Evolutionary conservation across 2,888 invertebrate species (phyloP), one percentile per base, ranked within the genome.

Genomic region (Pilophorus perplexus): DNA sequence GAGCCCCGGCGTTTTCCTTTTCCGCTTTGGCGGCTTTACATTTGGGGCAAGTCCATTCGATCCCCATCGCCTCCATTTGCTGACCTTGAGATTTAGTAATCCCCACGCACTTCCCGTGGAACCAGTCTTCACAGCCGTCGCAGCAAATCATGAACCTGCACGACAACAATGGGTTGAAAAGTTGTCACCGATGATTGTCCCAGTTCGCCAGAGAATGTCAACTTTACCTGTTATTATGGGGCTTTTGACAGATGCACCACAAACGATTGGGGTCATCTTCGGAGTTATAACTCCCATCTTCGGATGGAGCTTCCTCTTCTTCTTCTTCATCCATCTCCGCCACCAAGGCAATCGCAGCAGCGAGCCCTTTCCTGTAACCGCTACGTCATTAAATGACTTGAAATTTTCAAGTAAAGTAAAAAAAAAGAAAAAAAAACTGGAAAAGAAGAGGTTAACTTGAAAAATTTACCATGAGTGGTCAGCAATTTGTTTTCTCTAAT

Each of bases 101-200:
- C 73, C 90, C 91, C 12, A 97, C 95, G 79, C 96, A 97, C 75
- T 90, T 91, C n/a, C 96, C 96, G 76, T 97, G 96, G 77, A 93
- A 97, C 96, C 96, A 97, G 76, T 96, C 94, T 76, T 93, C 91
- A 76, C 96, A 97, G 12, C 85, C 84, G 77, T 97, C 96, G 77
- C 97, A 97, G 77, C 93, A 93, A 74, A 96, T 96, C 96, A 97
- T 97, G 76, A 97, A 96, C 62, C 94, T 74, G 55, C 38, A 70
- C 66, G 42, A 16, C 14, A 52, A n/a, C n/a, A n/a, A n/a, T n/a
- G n/a, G n/a, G n/a, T n/a, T n/a, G n/a, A n/a, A n/a, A n/a, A n/a
- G n/a, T n/a, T n/a, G 37, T 8, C 37, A 33, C n/a, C 37, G 37
- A 33, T 33, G n/a, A 33, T 10, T 33, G 37, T 10, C 6, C 6